Percentiles rank a stretch among this genome's conserved stretches.
phyloP scores from a whole-genome alignment of 2,797 vertebrate genomes.

The Clarias pachynema region DNA sequence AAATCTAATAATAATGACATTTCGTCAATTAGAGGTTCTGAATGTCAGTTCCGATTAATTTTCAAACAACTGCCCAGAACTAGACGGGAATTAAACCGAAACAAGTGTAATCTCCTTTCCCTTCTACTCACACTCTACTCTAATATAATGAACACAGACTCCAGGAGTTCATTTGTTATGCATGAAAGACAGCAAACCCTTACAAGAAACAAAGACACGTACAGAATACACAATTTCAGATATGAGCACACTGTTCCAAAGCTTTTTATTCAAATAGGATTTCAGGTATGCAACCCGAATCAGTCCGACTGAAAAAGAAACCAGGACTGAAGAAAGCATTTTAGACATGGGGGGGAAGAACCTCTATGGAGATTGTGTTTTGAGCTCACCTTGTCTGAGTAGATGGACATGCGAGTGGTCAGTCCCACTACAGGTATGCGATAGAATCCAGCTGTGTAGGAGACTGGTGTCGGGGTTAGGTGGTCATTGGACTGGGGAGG shows the following conservation, averaged over 20 bases:
- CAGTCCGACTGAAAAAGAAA: background rate
- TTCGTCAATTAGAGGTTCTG: too few relatives aligned
- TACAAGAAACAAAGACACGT: background rate
- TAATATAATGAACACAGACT: background rate
- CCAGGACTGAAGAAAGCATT: background rate
- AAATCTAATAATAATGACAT: too few relatives aligned
- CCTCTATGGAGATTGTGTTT: background rate
- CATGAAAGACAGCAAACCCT: background rate
- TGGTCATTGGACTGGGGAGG: slow-evolving; percentile 97
- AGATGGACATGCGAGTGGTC: slow-evolving; percentile 99
- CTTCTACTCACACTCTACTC: background rate
- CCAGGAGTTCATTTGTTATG: background rate
- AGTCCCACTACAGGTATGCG: slow-evolving; percentile 97
- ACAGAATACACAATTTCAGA: background rate
- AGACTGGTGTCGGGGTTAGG: slow-evolving; percentile 96
- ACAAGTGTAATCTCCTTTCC: background rate
- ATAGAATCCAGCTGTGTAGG: slow-evolving; percentile 99
- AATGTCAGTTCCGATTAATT: too few relatives aligned
- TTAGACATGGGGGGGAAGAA: background rate
- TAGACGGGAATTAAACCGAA: background rate
- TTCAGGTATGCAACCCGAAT: background rate
- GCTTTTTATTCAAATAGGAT: background rate
- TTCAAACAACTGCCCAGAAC: too few relatives aligned
- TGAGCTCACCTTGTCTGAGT: slow-evolving; percentile 94
- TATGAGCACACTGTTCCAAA: background rate